Conservation (phyloP, 1,140 invertebrate species). For the Lasioglossum albipes region DNA sequence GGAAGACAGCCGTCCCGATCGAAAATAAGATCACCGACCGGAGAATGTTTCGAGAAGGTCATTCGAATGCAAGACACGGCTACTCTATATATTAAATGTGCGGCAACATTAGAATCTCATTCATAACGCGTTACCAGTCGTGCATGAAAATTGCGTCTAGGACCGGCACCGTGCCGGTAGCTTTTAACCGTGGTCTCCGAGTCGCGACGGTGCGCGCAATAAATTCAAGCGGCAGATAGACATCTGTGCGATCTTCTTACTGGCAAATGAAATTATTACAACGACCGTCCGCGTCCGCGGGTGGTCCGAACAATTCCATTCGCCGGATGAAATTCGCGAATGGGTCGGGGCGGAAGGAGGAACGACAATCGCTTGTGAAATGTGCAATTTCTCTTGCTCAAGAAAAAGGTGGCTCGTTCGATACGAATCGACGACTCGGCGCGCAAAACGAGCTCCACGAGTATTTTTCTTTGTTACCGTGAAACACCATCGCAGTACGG, state of each 20-base stretch:
- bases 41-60: too few species aligned
- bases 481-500: not conserved
- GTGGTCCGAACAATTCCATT: not conserved
- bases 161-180: not conserved
- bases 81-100: not conserved
- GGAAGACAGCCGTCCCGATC: not conserved
- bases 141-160: constrained; percentile 7
- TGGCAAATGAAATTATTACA: constrained; percentile 12
- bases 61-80: constrained; percentile 2
- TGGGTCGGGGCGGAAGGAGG: not conserved
- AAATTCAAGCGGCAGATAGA: not conserved
- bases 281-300: not conserved
- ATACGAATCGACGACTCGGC: not conserved
- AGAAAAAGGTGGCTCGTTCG: not conserved
- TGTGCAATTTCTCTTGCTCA: not conserved
- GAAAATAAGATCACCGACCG: too few species aligned
- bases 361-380: constrained; percentile 8
- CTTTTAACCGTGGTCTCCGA: not conserved
- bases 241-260: not conserved
- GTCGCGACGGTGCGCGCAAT: not conserved
- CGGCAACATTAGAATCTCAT: constrained; percentile 13
- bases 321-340: not conserved
- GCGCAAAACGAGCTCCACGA: constrained; percentile 15
- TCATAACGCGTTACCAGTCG: not conserved
- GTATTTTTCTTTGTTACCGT: constrained; percentile 13